Conservation (phyloP, 2,888 invertebrate species). For the Pachymerium ferrugineum region DNA sequence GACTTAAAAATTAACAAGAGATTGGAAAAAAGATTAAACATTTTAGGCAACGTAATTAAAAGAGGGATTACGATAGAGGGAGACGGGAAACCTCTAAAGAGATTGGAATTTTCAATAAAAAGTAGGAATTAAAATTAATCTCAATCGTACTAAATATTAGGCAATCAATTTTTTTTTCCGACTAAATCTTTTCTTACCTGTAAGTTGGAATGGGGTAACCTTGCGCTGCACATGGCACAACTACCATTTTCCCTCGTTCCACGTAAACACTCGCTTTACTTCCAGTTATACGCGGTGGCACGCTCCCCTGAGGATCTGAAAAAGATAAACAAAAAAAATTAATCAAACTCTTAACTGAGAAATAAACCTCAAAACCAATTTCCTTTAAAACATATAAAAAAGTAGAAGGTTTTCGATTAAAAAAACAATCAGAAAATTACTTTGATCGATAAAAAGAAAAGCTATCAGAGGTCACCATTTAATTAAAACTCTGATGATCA, state of each 20-base stretch:
- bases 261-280: conserved; percentile 31
- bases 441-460: too few relatives aligned
- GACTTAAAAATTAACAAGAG: too few relatives aligned
- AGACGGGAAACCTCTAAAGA: too few relatives aligned
- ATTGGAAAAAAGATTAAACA: too few relatives aligned
- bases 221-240: conserved; percentile 36
- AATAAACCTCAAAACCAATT: background rate
- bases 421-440: background rate
- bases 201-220: conserved; percentile 37
- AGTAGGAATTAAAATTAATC: too few relatives aligned
- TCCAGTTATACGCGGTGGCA: conserved; percentile 35
- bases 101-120: too few relatives aligned
- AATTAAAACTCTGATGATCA: conserved; percentile 8
- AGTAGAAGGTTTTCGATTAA: background rate
- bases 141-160: too few relatives aligned
- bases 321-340: background rate
- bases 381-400: background rate
- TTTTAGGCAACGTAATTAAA: too few relatives aligned
- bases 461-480: background rate
- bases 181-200: conserved; percentile 37
- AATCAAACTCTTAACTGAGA: too few relatives aligned
- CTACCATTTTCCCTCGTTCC: conserved; percentile 45
- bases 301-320: conserved; percentile 36
- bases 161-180: too few relatives aligned
- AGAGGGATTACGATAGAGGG: too few relatives aligned